These are phyloP conservation scores for Pinna nobilis DNA, from an alignment of 1,140 invertebrate genomes.

Conservation along the genomic window DNA sequence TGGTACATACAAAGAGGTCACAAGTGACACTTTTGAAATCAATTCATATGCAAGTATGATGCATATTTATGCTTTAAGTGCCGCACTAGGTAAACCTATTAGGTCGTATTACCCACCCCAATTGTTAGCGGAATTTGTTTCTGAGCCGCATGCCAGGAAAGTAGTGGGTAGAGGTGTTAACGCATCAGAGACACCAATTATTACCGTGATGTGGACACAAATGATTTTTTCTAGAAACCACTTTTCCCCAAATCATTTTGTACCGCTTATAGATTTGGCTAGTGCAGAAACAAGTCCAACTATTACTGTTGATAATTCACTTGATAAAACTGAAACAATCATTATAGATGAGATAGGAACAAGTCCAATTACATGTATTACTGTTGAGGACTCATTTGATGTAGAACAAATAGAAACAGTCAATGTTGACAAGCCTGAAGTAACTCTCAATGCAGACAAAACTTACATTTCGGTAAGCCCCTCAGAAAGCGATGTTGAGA, in stretches of 20 bases:
- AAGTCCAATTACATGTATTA: neutral
- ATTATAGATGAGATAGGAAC: neutral
- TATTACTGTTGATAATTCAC: neutral
- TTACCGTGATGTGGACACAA: slow-evolving; percentile 16
- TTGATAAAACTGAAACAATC: neutral
- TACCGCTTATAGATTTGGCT: neutral
- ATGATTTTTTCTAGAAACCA: too few relatives aligned
- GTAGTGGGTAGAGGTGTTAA: slow-evolving; percentile 13
- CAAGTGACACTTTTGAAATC: neutral
- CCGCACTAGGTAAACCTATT: slow-evolving; percentile 1
- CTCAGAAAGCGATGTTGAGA: neutral
- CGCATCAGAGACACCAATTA: neutral
- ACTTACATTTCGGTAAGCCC: neutral
- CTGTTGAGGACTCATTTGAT: neutral
- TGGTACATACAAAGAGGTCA: neutral
- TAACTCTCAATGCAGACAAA: neutral
- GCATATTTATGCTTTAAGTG: slow-evolving; percentile 18
- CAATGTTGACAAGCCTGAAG: neutral
- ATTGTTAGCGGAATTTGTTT: slow-evolving; percentile 14
- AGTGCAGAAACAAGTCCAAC: too few relatives aligned
- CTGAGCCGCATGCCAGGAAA: slow-evolving; percentile 6
- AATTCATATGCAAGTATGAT: slow-evolving; percentile 14
- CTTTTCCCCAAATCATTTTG: slow-evolving; percentile 13
- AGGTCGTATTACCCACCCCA: slow-evolving; percentile 13
- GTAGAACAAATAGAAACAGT: neutral